Conservation (phyloP, 2,797 vertebrate species). For the Leptatherina wallacei region DNA sequence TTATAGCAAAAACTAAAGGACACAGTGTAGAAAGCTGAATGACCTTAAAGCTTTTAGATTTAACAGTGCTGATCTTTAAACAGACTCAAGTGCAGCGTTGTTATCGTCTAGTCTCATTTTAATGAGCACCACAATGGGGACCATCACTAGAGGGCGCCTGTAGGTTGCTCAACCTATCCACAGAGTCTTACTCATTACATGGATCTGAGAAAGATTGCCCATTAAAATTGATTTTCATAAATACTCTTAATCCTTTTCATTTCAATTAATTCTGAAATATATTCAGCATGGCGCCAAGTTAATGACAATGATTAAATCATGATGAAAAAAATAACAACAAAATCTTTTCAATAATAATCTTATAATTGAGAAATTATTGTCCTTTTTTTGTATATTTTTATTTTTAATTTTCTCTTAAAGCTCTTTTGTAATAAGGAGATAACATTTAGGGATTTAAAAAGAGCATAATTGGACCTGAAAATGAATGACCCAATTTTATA, state of each 20-base stretch:
- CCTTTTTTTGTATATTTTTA: neutral
- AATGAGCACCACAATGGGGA: neutral
- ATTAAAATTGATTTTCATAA: slow-evolving; percentile 49
- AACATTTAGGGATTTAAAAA: neutral
- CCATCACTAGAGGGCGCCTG: slow-evolving; percentile 82
- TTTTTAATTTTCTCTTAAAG: neutral
- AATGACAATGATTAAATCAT: slow-evolving; percentile 19
- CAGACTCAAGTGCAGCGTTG: neutral
- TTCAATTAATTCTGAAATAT: slow-evolving; percentile 20
- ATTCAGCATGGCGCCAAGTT: slow-evolving; percentile 24
- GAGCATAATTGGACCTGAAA: neutral
- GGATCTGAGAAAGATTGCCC: slow-evolving; percentile 23
- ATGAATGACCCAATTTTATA: neutral
- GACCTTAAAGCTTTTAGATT: neutral
- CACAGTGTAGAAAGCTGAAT: neutral
- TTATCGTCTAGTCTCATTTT: neutral
- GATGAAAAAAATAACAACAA: slow-evolving; percentile 2
- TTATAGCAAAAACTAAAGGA: neutral
- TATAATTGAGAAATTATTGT: neutral
- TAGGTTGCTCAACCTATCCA: slow-evolving; percentile 48
- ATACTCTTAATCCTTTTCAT: slow-evolving; percentile 41
- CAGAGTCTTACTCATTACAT: slow-evolving; percentile 36
- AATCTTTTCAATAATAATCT: neutral
- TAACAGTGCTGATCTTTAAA: neutral
- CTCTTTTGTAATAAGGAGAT: neutral